Evolutionary conservation across 2,797 vertebrate species (phyloP).

Genomic region (Pitangus sulphuratus): DNA sequence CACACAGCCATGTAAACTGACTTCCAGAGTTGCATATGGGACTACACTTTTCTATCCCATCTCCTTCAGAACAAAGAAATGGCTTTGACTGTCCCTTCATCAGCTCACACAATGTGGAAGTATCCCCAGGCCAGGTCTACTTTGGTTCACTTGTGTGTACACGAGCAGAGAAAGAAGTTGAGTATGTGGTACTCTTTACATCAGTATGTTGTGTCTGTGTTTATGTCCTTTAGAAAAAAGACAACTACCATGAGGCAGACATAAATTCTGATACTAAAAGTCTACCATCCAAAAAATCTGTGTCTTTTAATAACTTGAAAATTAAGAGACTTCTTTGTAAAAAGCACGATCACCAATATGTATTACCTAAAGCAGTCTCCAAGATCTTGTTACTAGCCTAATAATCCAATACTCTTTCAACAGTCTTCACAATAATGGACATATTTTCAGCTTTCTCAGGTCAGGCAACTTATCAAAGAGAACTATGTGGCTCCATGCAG

Average conservation of each 20-base stretch:
- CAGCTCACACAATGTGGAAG: accelerated
- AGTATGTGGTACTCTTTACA: accelerated
- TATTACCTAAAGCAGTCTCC: neutral
- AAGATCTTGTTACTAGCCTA: neutral
- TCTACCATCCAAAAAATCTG: neutral
- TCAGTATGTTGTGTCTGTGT: neutral
- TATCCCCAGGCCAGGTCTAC: neutral
- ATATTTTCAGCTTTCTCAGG: slow-evolving; percentile 70
- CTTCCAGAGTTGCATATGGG: neutral
- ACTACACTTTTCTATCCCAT: neutral
- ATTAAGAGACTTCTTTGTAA: neutral
- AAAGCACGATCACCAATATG: neutral
- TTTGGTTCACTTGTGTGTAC: neutral
- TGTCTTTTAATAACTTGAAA: neutral
- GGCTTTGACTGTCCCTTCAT: neutral
- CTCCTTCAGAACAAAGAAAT: neutral
- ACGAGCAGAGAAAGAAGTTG: neutral
- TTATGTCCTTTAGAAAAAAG: neutral
- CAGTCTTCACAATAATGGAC: slow-evolving; percentile 52
- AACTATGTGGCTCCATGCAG: slow-evolving; percentile 57
- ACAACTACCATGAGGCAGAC: neutral
- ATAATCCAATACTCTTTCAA: slow-evolving; percentile 30
- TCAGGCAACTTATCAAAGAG: slow-evolving; percentile 60
- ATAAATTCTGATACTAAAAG: neutral
- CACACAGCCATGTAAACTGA: accelerated